phyloP scores from a whole-genome alignment of 2,113 vertebrate species.

The Ceyx margarethae region DNA sequence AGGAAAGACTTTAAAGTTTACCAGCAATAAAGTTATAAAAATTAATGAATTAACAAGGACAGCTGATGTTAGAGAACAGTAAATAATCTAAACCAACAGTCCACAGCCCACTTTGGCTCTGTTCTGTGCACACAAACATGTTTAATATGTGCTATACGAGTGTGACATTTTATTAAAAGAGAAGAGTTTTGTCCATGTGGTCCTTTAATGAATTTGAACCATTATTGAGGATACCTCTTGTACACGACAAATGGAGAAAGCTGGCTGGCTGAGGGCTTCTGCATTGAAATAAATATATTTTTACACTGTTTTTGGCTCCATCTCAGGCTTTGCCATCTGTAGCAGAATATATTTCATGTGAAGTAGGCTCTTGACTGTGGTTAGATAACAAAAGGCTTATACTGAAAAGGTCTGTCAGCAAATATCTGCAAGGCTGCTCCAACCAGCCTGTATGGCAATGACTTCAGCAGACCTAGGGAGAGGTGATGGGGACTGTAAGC shows the following conservation, averaged over 20 bases:
- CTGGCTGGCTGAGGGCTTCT: neutral
- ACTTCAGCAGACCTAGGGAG: neutral
- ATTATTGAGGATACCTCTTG: neutral
- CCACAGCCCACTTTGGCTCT: neutral
- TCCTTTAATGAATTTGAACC: neutral
- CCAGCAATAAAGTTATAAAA: neutral
- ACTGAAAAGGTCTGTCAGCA: slow-evolving; percentile 46
- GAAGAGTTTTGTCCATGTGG: neutral
- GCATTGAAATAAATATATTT: slow-evolving; percentile 19
- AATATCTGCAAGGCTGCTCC: slow-evolving; percentile 9
- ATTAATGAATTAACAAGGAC: neutral
- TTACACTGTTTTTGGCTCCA: slow-evolving; percentile 23
- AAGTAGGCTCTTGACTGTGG: slow-evolving; percentile 29
- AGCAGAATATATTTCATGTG: slow-evolving; percentile 42
- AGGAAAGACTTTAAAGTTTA: neutral
- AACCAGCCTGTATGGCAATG: neutral
- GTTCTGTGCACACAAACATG: neutral
- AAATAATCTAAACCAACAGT: neutral
- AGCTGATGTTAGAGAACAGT: neutral
- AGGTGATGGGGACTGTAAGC: neutral
- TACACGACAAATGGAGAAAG: neutral
- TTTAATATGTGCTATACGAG: neutral
- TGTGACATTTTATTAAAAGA: neutral
- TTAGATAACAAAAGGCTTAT: slow-evolving; percentile 38
- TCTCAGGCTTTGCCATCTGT: slow-evolving; percentile 53